Conservation (phyloP, 2,113 vertebrate species). For the Chroicocephalus ridibundus region DNA sequence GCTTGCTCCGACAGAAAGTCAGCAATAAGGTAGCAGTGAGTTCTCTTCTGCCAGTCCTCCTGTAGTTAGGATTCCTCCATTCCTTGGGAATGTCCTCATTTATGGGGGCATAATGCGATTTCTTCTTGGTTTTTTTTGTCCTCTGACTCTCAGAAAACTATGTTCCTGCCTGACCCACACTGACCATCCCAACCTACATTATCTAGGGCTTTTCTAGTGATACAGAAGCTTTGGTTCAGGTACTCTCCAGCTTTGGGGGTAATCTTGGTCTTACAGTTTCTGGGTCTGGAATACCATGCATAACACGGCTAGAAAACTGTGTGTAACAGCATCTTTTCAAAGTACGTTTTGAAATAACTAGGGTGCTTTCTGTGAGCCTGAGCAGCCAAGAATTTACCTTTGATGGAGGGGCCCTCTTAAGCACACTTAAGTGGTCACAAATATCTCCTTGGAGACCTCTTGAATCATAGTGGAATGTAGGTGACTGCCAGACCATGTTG, state of each 20-base stretch:
- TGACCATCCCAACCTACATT: background rate
- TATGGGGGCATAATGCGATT: background rate
- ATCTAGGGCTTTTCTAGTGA: background rate
- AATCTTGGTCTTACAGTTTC: background rate
- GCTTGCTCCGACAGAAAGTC: background rate
- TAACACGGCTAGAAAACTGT: background rate
- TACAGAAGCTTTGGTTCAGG: background rate
- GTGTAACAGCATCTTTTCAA: background rate
- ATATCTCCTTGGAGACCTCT: background rate
- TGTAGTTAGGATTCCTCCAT: background rate
- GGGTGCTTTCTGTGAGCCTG: background rate
- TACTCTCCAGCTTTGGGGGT: background rate
- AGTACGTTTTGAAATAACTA: background rate
- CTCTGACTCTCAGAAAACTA: background rate
- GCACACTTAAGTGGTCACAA: background rate
- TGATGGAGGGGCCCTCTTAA: background rate
- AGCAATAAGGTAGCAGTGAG: background rate
- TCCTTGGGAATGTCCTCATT: background rate
- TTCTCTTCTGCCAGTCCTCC: background rate
- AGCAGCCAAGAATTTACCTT: background rate
- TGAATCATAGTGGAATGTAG: background rate
- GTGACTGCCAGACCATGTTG: background rate
- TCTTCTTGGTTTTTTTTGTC: background rate
- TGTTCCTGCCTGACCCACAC: background rate
- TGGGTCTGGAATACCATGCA: background rate